Evolutionary conservation across 1,140 invertebrate species (phyloP), one percentile per base, ranked within the genome.

Genomic region (Aplysia californica): DNA sequence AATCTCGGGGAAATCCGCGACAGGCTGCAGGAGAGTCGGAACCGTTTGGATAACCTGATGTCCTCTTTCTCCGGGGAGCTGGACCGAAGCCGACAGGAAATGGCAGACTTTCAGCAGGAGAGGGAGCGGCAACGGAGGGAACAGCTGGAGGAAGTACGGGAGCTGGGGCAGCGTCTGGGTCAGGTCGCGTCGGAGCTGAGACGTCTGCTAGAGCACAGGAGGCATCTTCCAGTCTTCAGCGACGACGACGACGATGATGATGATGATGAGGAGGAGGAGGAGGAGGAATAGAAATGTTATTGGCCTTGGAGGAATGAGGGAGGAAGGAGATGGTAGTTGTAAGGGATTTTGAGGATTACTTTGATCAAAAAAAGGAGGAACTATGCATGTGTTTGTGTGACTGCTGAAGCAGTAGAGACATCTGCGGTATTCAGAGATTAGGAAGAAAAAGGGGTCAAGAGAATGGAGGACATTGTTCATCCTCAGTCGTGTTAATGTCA

Each of bases 101-200:
- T 87, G 44, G 68, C 79, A 0, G 80, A 83, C 15, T 84, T 87
- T 59, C 83, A 86, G 72, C 68, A 80, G 35, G 82, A 85, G 55
- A 76, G 84, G 23, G 85, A 87, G 68, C 78, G 79, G 3, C 75
- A 83, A 64, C 80, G 86, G 1, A 80, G 82, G 38, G 81, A 86
- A 68, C 86, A 87, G 75, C 65, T 87, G 26, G 73, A 82, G 0
- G 86, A 87, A 77, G 85, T 87, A 4, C 78, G 82, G 29, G 82
- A 86, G 31, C 75, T 87, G 41, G 85, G 86, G 1, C 77, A 82
- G 61, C 78, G 86, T 6, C 75, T 87, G 3, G 84, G 83, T 20
- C 81, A 86, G 26, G 86, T 87, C 10, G 86, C 86, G 3, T 77
- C 74, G 44, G 85, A 86, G 73, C 78, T 87, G 20, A 77, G 84